These are phyloP conservation scores for Enteromius mattozi DNA, from an alignment of 2,797 vertebrate species.

Conservation along the genomic window DNA sequence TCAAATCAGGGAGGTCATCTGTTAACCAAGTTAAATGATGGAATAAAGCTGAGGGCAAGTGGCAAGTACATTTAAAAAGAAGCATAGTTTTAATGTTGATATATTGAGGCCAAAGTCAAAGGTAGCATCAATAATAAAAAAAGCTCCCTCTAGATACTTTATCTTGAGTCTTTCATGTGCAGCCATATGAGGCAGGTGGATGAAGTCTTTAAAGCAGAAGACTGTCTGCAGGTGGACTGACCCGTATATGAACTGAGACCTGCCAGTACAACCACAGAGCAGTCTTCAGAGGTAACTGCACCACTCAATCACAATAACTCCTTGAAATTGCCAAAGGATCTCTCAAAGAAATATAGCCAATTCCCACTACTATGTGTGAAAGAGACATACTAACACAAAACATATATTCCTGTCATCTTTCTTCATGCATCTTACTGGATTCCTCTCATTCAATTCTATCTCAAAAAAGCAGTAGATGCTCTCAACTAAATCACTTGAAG, in stretches of 20 bases:
- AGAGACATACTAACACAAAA: conserved; percentile 31
- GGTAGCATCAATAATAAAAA: neutral
- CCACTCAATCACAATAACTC: conserved; percentile 46
- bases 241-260: conserved; percentile 24
- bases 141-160: neutral
- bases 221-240: conserved; percentile 26
- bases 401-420: conserved; percentile 14
- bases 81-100: neutral
- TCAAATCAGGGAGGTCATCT: neutral
- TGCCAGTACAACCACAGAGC: neutral
- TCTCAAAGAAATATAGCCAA: conserved; percentile 12
- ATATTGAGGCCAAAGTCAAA: neutral
- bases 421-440: neutral
- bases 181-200: conserved; percentile 14
- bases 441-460: neutral
- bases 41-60: conserved; percentile 19
- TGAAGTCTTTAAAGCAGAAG: conserved; percentile 24
- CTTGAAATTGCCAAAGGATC: conserved; percentile 30
- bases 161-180: conserved; percentile 6
- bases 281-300: conserved; percentile 23
- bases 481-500: neutral
- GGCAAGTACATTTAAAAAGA: conserved; percentile 14
- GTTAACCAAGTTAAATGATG: neutral
- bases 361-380: conserved; percentile 8
- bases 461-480: neutral